phyloP scores from a whole-genome alignment of 2,797 vertebrate species.

The Sitta carolinensis region DNA sequence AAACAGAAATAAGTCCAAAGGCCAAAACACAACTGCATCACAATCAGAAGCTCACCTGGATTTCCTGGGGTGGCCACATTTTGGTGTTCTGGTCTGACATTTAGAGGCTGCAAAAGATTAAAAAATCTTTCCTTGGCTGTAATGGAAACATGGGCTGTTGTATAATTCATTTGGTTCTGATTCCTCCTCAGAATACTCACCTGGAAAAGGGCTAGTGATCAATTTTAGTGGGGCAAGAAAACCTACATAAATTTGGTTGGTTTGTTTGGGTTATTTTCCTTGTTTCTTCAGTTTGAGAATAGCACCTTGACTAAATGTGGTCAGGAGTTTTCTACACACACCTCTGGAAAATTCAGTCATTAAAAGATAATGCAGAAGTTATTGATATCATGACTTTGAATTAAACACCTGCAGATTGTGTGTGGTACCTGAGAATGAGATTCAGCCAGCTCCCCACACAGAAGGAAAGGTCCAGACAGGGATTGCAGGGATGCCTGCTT shows the following conservation, averaged over 20 bases:
- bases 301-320: neutral
- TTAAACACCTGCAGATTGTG: neutral
- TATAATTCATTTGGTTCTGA: neutral
- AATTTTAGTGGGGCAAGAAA: neutral
- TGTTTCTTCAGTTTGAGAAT: neutral
- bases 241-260: neutral
- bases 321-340: neutral
- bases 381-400: neutral
- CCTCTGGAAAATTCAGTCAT: neutral
- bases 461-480: neutral
- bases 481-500: neutral
- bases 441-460: neutral
- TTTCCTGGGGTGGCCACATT: neutral
- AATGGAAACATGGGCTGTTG: neutral
- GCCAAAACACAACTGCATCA: neutral
- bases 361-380: neutral
- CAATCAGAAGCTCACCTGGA: neutral
- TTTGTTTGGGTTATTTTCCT: neutral
- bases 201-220: neutral
- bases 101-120: neutral
- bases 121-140: neutral
- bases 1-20: neutral
- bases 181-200: neutral
- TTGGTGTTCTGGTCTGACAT: neutral
- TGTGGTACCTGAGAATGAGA: neutral